A percentile compares a stretch with the other conserved stretches of the same genome.
phyloP scores from a whole-genome alignment of 2,888 invertebrate genomes.

The Fragum fragum region DNA sequence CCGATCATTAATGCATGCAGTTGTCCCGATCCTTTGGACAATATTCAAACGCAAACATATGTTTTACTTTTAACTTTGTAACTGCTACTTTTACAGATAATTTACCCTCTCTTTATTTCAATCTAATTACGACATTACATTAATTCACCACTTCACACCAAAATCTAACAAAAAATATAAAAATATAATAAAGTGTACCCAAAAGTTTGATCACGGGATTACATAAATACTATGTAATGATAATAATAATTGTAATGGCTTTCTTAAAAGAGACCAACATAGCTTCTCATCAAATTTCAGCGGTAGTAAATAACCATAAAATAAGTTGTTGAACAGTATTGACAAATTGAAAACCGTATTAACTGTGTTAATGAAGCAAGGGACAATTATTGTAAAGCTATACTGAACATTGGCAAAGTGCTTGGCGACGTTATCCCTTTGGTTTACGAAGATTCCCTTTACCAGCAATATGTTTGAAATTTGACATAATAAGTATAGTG shows the following conservation, averaged over 20 bases:
- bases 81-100: too few species aligned
- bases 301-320: background rate
- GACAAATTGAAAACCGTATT: constrained; percentile 10
- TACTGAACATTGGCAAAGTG: background rate
- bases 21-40: too few species aligned
- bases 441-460: too few species aligned
- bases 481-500: too few species aligned
- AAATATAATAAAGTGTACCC: background rate
- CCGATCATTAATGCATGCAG: too few species aligned
- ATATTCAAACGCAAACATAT: too few species aligned
- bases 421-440: background rate
- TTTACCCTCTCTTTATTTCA: too few species aligned
- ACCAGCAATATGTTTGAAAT: too few species aligned
- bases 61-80: too few species aligned
- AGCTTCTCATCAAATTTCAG: constrained; percentile 8
- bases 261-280: constrained; percentile 6
- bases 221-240: constrained; percentile 8
- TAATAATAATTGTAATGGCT: background rate
- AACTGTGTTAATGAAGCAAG: constrained; percentile 23
- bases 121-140: too few species aligned
- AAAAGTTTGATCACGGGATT: background rate
- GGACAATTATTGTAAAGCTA: constrained; percentile 11
- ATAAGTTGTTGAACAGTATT: background rate
- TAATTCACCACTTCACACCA: background rate
- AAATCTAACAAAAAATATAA: background rate